Percentiles rank a stretch among this genome's conserved stretches.
phyloP scores from a whole-genome alignment of 2,797 vertebrate species.

The Salmo trutta region DNA sequence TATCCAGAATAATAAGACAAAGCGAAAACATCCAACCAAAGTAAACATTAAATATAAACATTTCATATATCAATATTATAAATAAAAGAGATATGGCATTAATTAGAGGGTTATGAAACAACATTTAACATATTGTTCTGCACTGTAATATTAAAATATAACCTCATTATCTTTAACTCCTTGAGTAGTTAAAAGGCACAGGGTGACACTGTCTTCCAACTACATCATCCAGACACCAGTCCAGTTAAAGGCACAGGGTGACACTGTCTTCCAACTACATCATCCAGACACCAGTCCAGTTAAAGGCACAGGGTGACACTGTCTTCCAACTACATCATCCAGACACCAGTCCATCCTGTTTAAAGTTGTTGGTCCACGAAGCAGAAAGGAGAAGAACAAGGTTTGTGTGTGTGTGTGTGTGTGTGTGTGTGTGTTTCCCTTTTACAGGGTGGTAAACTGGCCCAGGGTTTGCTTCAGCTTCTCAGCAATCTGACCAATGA shows the following conservation, averaged over 20 bases:
- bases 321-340: not conserved
- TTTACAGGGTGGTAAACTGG: conserved; percentile 85
- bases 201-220: too few species aligned
- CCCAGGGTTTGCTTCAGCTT: conserved; percentile 95
- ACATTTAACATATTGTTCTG: not conserved
- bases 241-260: too few species aligned
- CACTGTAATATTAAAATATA: not conserved
- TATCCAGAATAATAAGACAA: not conserved
- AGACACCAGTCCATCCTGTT: not conserved
- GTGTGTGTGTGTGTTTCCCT: not conserved
- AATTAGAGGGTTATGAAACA: not conserved
- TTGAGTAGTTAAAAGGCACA: not conserved
- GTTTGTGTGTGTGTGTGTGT: not conserved
- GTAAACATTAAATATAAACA: not conserved
- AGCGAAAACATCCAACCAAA: not conserved
- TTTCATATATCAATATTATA: not conserved
- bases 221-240: not conserved
- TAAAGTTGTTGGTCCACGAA: not conserved
- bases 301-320: too few species aligned
- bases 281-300: not conserved
- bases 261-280: not conserved
- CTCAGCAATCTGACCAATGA: conserved; percentile 85
- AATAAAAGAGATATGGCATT: not conserved
- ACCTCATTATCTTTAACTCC: not conserved
- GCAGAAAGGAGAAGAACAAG: not conserved